A percentile compares a stretch with the other conserved stretches of the same genome.
phyloP scores from a whole-genome alignment of 2,888 invertebrate genomes.

The Dastarcus helophoroides region DNA sequence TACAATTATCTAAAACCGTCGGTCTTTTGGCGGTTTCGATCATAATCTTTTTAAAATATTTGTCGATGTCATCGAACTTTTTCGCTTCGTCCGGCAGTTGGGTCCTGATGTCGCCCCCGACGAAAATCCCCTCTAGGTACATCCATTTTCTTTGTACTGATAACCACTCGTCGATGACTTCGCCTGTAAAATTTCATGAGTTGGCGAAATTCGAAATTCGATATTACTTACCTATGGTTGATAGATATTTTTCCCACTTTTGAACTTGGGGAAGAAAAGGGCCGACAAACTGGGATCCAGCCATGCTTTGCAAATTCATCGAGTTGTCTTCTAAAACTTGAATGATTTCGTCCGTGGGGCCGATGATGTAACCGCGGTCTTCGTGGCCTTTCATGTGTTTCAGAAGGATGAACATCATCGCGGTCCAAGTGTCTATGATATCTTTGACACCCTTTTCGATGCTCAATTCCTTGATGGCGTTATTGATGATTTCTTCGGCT shows the following conservation, averaged over 20 bases:
- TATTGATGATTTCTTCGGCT: conserved; percentile 75
- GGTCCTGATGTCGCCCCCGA: conserved; percentile 75
- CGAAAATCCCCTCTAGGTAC: conserved; percentile 85
- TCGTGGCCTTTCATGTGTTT: conserved; percentile 61
- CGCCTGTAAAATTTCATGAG: too few relatives aligned
- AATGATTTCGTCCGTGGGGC: conserved; percentile 71
- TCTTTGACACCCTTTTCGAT: conserved; percentile 82
- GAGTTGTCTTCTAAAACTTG: conserved; percentile 78
- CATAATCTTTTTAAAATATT: conserved; percentile 72
- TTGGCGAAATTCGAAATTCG: too few relatives aligned
- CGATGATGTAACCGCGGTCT: conserved; percentile 71
- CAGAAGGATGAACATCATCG: conserved; percentile 49
- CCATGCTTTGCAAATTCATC: conserved; percentile 86
- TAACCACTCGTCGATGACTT: conserved; percentile 82
- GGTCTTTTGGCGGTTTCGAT: conserved; percentile 68
- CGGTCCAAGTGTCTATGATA: conserved; percentile 64
- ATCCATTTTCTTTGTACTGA: conserved; percentile 83
- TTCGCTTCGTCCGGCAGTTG: conserved; percentile 84
- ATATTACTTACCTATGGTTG: too few relatives aligned
- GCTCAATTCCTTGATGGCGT: conserved; percentile 81
- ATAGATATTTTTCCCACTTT: conserved; percentile 73
- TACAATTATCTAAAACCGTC: conserved; percentile 70
- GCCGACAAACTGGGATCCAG: conserved; percentile 79
- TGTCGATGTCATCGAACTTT: conserved; percentile 84
- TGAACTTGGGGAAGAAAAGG: conserved; percentile 76